Percentiles rank a stretch among this genome's conserved stretches.
Evolutionary conservation across 1,140 invertebrate genomes (phyloP).

Genomic region (Drosophila subpulchrella): DNA sequence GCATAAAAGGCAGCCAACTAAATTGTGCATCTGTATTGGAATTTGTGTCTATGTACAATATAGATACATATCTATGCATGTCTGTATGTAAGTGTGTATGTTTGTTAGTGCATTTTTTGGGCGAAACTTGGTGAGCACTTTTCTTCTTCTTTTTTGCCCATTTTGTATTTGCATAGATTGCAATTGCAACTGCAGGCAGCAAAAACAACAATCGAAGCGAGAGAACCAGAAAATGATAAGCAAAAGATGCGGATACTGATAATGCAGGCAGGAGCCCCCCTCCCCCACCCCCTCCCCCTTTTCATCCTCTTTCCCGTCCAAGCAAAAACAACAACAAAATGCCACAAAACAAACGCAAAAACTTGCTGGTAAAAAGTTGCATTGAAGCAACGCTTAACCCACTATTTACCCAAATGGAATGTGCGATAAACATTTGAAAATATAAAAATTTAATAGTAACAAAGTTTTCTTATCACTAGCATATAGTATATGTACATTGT

Average conservation of each 20-base stretch:
- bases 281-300: not conserved
- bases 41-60: constrained; percentile 7
- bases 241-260: constrained; percentile 52
- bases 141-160: constrained; percentile 10
- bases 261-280: constrained; percentile 30
- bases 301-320: no score
- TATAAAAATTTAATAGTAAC: not conserved
- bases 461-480: no score
- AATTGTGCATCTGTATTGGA: constrained; percentile 27
- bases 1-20: constrained; percentile 43
- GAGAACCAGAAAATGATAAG: constrained; percentile 55
- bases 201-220: constrained; percentile 18
- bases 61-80: constrained; percentile 2
- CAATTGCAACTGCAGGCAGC: constrained; percentile 18
- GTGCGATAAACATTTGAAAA: not conserved
- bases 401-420: not conserved
- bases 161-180: constrained; percentile 49
- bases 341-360: constrained; percentile 4
- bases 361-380: constrained; percentile 27
- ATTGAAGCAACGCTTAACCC: constrained; percentile 7
- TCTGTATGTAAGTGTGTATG: not conserved
- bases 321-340: not conserved
- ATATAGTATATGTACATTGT: no score
- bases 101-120: constrained; percentile 1
- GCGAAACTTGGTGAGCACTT: constrained; percentile 41